Percentiles rank a stretch among this genome's conserved stretches.
Conservation (phyloP, 2,888 invertebrate genomes). For the Caenorhabditis auriculariae region DNA sequence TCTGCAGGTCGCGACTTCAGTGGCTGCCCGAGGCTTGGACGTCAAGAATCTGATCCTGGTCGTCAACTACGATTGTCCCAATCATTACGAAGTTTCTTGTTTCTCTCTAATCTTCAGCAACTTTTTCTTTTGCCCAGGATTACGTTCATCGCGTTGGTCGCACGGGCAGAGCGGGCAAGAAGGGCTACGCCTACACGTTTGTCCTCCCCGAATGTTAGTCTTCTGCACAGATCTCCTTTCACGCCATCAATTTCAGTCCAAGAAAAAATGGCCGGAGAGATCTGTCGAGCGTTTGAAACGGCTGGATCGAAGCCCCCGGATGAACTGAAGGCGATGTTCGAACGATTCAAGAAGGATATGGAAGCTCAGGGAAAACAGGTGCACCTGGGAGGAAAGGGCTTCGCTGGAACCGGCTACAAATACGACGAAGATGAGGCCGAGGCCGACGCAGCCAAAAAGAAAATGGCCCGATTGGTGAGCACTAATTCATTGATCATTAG, state of each 20-base stretch:
- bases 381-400: slow-evolving; percentile 65
- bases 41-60: slow-evolving; percentile 96
- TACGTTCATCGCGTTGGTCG: slow-evolving; percentile 84
- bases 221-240: neutral
- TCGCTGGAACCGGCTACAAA: slow-evolving; percentile 93
- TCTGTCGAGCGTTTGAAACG: slow-evolving; percentile 78
- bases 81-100: slow-evolving; percentile 99
- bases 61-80: slow-evolving; percentile 97
- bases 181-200: slow-evolving; percentile 95
- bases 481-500: neutral
- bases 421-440: slow-evolving; percentile 93
- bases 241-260: slow-evolving; percentile 68
- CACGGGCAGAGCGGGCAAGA: slow-evolving; percentile 79
- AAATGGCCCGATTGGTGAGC: slow-evolving; percentile 89
- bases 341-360: slow-evolving; percentile 82
- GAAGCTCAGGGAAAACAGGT: slow-evolving; percentile 76
- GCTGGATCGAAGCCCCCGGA: slow-evolving; percentile 73
- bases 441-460: slow-evolving; percentile 90
- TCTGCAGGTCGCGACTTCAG: slow-evolving; percentile 86
- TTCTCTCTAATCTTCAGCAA: too few relatives aligned
- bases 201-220: slow-evolving; percentile 76
- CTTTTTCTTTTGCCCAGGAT: slow-evolving; percentile 72
- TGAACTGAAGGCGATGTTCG: slow-evolving; percentile 80
- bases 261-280: slow-evolving; percentile 86
- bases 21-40: slow-evolving; percentile 96